A percentile compares a stretch with the other conserved stretches of the same genome.
phyloP scores from a whole-genome alignment of 64 coral and sea anemone genomes.

The Dendrophyllia cribrosa region DNA sequence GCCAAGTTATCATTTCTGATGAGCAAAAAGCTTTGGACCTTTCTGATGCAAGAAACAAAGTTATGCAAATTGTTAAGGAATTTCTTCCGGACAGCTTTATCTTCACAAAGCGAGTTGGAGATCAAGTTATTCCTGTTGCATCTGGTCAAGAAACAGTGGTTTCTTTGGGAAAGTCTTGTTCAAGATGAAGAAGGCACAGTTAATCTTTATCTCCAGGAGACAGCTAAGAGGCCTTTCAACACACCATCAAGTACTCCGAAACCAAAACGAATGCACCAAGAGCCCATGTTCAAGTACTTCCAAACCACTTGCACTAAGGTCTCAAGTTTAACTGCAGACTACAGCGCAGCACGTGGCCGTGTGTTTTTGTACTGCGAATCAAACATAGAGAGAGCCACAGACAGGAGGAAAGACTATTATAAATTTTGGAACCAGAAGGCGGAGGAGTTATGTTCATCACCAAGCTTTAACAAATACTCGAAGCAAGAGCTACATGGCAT shows the following conservation, averaged over 20 bases:
- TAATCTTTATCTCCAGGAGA: slow-evolving; percentile 41
- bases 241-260: slow-evolving; percentile 49
- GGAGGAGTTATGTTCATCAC: slow-evolving; percentile 42
- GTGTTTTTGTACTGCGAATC: slow-evolving; percentile 36
- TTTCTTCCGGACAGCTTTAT: slow-evolving; percentile 27
- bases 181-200: slow-evolving; percentile 26
- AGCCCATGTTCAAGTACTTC: slow-evolving; percentile 39
- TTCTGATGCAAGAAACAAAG: slow-evolving; percentile 33
- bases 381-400: slow-evolving; percentile 27
- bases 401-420: slow-evolving; percentile 28
- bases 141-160: slow-evolving; percentile 49
- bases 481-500: slow-evolving; percentile 64
- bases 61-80: slow-evolving; percentile 39
- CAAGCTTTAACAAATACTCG: slow-evolving; percentile 23
- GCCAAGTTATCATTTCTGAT: slow-evolving; percentile 38
- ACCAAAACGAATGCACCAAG: slow-evolving; percentile 30
- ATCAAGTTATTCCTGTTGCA: slow-evolving; percentile 44
- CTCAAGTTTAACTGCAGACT: slow-evolving; percentile 25
- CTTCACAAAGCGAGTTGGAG: slow-evolving; percentile 15
- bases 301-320: slow-evolving; percentile 3
- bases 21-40: slow-evolving; percentile 42
- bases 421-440: slow-evolving; percentile 47
- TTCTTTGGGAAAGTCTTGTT: slow-evolving; percentile 11
- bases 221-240: slow-evolving; percentile 13
- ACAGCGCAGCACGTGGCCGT: slow-evolving; percentile 60